Evolutionary conservation across 2,113 vertebrate species (phyloP).

Genomic region (Symphodus melops): DNA sequence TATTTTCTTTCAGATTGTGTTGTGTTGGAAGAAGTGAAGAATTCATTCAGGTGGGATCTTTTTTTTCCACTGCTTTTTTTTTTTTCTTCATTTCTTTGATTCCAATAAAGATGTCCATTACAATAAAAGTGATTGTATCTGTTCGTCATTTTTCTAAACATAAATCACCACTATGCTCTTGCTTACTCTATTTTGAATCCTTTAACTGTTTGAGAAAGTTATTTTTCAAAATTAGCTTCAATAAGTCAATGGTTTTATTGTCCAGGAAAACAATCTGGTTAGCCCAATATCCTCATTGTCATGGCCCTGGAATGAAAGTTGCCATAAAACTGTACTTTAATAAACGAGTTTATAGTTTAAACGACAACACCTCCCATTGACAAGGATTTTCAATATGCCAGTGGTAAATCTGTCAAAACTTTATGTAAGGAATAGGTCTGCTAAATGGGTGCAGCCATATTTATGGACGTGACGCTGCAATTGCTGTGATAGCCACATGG

Average conservation of each 20-base stretch:
- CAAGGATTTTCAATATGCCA: too few species aligned
- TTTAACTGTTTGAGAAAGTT: neutral
- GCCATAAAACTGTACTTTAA: too few species aligned
- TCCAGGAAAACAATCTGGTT: too few species aligned
- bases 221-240: neutral
- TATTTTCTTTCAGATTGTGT: conserved; percentile 89
- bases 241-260: too few species aligned
- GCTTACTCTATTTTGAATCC: neutral
- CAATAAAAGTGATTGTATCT: neutral
- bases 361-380: too few species aligned
- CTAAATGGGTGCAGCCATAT: too few species aligned
- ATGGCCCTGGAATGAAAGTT: too few species aligned
- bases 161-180: neutral
- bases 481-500: conserved; percentile 20
- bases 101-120: conserved; percentile 73
- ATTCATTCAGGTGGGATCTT: conserved; percentile 84
- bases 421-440: too few species aligned
- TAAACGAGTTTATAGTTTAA: too few species aligned
- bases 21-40: conserved; percentile 80
- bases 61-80: conserved; percentile 53
- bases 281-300: too few species aligned
- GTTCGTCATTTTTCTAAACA: neutral
- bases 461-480: neutral
- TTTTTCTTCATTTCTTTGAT: conserved; percentile 28
- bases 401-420: too few species aligned